Evolutionary conservation across 2,797 vertebrate genomes (phyloP), one percentile per base, ranked within the genome.

Genomic region (Melanotaenia maccullochi): DNA sequence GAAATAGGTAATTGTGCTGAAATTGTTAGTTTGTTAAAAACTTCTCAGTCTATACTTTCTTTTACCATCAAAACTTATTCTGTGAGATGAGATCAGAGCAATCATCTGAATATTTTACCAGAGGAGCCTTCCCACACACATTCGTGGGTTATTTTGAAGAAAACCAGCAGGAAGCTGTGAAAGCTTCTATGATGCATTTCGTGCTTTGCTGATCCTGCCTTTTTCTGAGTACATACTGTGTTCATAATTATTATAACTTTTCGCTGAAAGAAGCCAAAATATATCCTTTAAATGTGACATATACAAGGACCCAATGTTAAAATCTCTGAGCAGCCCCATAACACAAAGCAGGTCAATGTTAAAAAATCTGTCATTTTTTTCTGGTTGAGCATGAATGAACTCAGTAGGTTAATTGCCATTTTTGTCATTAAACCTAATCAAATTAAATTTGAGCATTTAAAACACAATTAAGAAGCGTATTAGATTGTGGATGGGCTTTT

Each of bases 361-460:
- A 18, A 42, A 42, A 1, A 79, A 70, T 63, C 49, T 69, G 28
- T 40, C 47, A 68, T 30, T 30, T 42, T 44, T 62, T 64, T 81
- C 60, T 80, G 82, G 87, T 59, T 85, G 71, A 74, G 68, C 66
- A 78, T 81, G 68, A 78, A 69, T 62, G 73, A 76, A 79, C 79
- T 61, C 40, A n/a, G 72, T 59, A 71, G 78, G 84, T 90, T 90
- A 81, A 90, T 87, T 81, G 75, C 65, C 58, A 30, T 30, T 30
- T 30, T 63, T 55, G 71, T 68, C 73, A 89, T 84, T 86, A 58
- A 84, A 83, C 85, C 71, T 60, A 84, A 90, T 91, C 73, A 85
- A 89, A 85, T 85, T 42, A 89, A 87, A 87, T 75, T 64, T 60
- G 71, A 68, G 81, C 71, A 73, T 81, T 87, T 91, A 85, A 85